A percentile compares a stretch with the other conserved stretches of the same genome.
These are phyloP conservation scores for Mugil cephalus DNA, from an alignment of 2,113 vertebrate species.

Conservation along the genomic window DNA sequence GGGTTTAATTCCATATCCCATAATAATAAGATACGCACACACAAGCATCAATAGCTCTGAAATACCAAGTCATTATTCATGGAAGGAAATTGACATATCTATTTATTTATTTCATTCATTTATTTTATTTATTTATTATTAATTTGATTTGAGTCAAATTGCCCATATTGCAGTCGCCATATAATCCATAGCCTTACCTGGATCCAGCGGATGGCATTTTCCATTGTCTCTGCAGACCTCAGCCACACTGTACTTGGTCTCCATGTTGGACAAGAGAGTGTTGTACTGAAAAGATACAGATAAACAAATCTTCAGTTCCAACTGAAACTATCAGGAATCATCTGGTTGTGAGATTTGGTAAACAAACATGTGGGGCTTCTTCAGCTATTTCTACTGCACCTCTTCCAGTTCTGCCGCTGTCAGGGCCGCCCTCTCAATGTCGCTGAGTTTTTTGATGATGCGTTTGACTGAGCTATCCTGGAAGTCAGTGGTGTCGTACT, in stretches of 20 bases:
- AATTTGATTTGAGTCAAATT: too few relatives aligned
- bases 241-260: slow-evolving; percentile 92
- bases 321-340: background rate
- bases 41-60: too few relatives aligned
- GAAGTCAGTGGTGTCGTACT: slow-evolving; percentile 90
- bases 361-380: background rate
- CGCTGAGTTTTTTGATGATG: slow-evolving; percentile 91
- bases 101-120: background rate
- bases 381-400: slow-evolving; percentile 79
- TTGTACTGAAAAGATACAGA: slow-evolving; percentile 87
- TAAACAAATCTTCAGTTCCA: background rate
- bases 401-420: slow-evolving; percentile 85
- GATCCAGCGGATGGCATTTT: slow-evolving; percentile 89
- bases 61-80: too few relatives aligned
- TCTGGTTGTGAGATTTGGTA: background rate
- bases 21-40: too few relatives aligned
- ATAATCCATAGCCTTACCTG: slow-evolving; percentile 83
- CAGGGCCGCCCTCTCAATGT: slow-evolving; percentile 90
- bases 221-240: slow-evolving; percentile 85
- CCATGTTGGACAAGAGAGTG: slow-evolving; percentile 92
- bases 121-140: background rate
- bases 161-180: background rate
- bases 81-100: too few relatives aligned
- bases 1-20: too few relatives aligned
- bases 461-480: slow-evolving; percentile 86